These are phyloP conservation scores for Nasonia giraulti DNA, from an alignment of 1,140 invertebrate species.

Conservation along the genomic window DNA sequence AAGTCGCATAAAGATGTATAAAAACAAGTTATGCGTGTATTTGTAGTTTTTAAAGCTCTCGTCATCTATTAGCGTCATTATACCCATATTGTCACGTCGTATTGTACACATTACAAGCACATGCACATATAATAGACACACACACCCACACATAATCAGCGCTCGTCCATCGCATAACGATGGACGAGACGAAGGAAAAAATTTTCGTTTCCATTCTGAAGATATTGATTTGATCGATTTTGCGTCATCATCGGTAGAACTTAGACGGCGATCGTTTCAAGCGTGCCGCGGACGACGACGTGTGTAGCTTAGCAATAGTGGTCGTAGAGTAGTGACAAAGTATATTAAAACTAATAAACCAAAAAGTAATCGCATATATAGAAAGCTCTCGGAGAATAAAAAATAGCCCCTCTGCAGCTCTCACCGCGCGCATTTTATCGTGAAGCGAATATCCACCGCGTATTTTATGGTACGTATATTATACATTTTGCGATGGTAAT, in stretches of 20 bases:
- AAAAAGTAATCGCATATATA: neutral
- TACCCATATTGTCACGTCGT: too few species aligned
- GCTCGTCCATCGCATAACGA: neutral
- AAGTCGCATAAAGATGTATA: neutral
- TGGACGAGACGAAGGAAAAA: neutral
- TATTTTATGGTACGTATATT: too few species aligned
- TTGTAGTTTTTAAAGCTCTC: too few species aligned
- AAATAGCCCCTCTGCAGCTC: neutral
- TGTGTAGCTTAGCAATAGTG: slow-evolving; percentile 72
- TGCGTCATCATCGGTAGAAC: slow-evolving; percentile 55
- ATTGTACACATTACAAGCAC: neutral
- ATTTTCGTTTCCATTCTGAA: neutral
- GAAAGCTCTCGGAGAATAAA: neutral
- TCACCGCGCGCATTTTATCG: slow-evolving; percentile 5
- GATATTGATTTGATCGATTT: slow-evolving; percentile 3
- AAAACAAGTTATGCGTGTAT: neutral
- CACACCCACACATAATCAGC: neutral
- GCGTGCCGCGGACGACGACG: slow-evolving; percentile 59
- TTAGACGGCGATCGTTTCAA: slow-evolving; percentile 57
- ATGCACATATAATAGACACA: neutral
- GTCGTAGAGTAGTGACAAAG: slow-evolving; percentile 57
- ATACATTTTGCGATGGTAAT: too few species aligned
- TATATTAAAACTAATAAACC: neutral
- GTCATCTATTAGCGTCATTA: too few species aligned
- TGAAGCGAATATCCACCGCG: too few species aligned